phyloP scores from a whole-genome alignment of 2,113 vertebrate genomes.

The Xiphias gladius region DNA sequence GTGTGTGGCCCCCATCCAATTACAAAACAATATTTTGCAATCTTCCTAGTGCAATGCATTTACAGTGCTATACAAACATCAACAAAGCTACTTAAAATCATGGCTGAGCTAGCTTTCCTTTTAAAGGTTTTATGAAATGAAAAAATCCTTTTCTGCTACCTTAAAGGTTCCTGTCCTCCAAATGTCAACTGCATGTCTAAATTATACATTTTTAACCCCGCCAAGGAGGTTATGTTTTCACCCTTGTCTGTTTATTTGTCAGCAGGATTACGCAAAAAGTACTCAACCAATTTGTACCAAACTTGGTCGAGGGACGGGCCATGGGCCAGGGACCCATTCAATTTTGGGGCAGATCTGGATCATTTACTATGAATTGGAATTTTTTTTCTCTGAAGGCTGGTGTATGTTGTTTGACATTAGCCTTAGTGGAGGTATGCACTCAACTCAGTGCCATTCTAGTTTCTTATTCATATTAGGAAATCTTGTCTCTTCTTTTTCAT shows the following conservation, averaged over 20 bases:
- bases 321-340: no score
- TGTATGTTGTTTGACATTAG: no score
- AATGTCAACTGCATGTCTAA: background rate
- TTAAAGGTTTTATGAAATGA: background rate
- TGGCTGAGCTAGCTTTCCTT: background rate
- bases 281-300: no score
- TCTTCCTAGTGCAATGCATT: background rate
- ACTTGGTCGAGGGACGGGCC: no score
- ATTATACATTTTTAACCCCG: background rate
- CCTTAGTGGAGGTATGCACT: no score
- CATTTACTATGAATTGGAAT: no score
- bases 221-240: no score
- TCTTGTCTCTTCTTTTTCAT: background rate
- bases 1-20: background rate
- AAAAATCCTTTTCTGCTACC: background rate
- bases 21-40: background rate
- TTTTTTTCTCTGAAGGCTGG: no score
- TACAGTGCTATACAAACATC: background rate
- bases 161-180: background rate
- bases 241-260: no score
- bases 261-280: no score
- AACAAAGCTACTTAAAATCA: background rate
- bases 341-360: no score
- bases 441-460: no score
- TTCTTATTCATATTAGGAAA: background rate